These are phyloP conservation scores for Xyrauchen texanus DNA, from an alignment of 2,113 vertebrate genomes.

Conservation along the genomic window DNA sequence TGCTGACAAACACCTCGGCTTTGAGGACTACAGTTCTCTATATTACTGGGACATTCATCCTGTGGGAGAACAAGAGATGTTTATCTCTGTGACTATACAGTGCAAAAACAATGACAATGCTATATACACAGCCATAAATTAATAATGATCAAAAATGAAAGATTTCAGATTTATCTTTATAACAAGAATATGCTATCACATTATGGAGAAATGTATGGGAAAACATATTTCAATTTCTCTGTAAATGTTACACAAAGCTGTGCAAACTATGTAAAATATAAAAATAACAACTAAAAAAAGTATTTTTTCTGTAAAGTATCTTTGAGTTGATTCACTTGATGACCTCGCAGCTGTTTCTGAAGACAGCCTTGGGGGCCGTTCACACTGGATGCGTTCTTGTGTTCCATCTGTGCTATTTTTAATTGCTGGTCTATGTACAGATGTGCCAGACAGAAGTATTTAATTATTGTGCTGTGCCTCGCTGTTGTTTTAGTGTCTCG, in stretches of 20 bases:
- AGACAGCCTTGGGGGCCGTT: too few relatives aligned
- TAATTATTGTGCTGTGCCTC: too few relatives aligned
- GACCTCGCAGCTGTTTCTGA: too few relatives aligned
- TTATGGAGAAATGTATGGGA: background rate
- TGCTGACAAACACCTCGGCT: constrained; percentile 21
- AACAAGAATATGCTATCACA: background rate
- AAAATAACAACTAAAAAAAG: too few relatives aligned
- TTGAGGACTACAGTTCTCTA: constrained; percentile 25
- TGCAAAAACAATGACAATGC: background rate
- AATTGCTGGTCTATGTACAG: too few relatives aligned
- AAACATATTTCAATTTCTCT: background rate
- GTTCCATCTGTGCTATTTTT: too few relatives aligned
- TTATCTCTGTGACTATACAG: constrained; percentile 13
- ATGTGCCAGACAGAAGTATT: too few relatives aligned
- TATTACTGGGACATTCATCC: constrained; percentile 25
- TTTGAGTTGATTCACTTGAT: too few relatives aligned
- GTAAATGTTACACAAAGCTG: background rate
- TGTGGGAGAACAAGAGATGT: constrained; percentile 28
- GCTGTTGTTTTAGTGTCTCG: too few relatives aligned
- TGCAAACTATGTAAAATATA: background rate
- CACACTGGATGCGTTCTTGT: too few relatives aligned
- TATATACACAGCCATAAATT: constrained; percentile 1
- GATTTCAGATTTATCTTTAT: background rate
- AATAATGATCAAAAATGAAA: constrained; percentile 3
- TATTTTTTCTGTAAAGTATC: too few relatives aligned